A percentile compares a stretch with the other conserved stretches of the same genome.
These are phyloP conservation scores for Leptoteleia sp. DNA, from an alignment of 1,140 invertebrate species.

Conservation along the genomic window DNA sequence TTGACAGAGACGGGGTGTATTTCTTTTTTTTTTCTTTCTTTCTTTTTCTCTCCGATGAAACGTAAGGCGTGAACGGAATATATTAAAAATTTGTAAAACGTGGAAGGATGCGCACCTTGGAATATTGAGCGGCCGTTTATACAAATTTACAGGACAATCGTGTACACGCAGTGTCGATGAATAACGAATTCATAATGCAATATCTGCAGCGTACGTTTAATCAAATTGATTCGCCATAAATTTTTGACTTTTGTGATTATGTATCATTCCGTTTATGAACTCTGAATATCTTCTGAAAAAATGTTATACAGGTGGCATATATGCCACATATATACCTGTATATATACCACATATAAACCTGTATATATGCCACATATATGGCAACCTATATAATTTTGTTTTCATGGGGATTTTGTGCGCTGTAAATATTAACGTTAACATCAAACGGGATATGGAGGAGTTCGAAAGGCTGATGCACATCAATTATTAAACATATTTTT, in stretches of 20 bases:
- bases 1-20: too few species aligned
- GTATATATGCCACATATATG: too few species aligned
- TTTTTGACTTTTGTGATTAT: constrained; percentile 1
- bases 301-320: too few species aligned
- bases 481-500: constrained; percentile 30
- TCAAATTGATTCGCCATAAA: constrained; percentile 13
- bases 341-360: too few species aligned
- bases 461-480: constrained; percentile 3
- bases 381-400: too few species aligned
- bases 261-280: constrained; percentile 1
- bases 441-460: constrained; percentile 18
- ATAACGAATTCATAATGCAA: constrained; percentile 31
- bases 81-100: constrained; percentile 1
- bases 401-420: constrained; percentile 27
- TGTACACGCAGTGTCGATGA: constrained; percentile 27
- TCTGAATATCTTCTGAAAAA: too few species aligned
- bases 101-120: constrained; percentile 38
- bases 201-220: constrained; percentile 15
- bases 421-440: constrained; percentile 25
- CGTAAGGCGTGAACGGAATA: too few species aligned
- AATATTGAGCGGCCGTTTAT: neutral
- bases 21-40: too few species aligned
- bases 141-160: constrained; percentile 14
- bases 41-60: too few species aligned
- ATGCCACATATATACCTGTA: too few species aligned